Evolutionary conservation across 1,140 invertebrate species (phyloP).

Genomic region (Centruroides sculpturatus): DNA sequence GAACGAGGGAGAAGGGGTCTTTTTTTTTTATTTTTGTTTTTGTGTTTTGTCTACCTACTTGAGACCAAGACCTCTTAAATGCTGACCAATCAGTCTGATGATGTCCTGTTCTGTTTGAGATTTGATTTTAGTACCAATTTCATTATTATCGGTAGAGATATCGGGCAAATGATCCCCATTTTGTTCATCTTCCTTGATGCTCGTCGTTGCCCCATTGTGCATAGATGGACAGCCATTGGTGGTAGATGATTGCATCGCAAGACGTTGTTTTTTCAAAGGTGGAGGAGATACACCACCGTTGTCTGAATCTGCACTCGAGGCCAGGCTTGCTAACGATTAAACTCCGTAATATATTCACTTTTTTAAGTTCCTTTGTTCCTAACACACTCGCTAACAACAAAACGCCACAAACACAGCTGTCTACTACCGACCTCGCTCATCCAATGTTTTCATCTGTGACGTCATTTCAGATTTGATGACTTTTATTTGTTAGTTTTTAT

Average conservation of each 20-base stretch:
- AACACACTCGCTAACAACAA: conserved; percentile 12
- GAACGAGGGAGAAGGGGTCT: too few relatives aligned
- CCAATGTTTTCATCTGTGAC: neutral
- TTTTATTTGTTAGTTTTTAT: too few relatives aligned
- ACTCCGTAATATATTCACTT: conserved; percentile 8
- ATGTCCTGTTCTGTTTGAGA: conserved; percentile 83
- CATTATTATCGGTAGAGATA: too few relatives aligned
- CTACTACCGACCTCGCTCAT: neutral
- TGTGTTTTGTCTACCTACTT: conserved; percentile 47
- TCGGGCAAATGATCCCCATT: conserved; percentile 15
- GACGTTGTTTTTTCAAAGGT: conserved; percentile 78
- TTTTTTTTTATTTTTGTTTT: neutral
- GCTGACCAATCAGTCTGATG: conserved; percentile 87
- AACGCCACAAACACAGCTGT: neutral
- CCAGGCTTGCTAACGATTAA: conserved; percentile 55
- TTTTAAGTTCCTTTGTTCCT: conserved; percentile 7
- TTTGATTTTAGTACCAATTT: conserved; percentile 35
- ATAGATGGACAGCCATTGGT: conserved; percentile 18
- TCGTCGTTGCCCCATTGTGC: conserved; percentile 14
- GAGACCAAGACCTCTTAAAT: conserved; percentile 78
- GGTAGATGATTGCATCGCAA: conserved; percentile 20
- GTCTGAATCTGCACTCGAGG: conserved; percentile 77
- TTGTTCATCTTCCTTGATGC: conserved; percentile 26
- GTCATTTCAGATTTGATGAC: too few relatives aligned
- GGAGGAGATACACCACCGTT: conserved; percentile 77